These are phyloP conservation scores for Operophtera brumata DNA, from an alignment of 2,888 invertebrate species.

Conservation along the genomic window DNA sequence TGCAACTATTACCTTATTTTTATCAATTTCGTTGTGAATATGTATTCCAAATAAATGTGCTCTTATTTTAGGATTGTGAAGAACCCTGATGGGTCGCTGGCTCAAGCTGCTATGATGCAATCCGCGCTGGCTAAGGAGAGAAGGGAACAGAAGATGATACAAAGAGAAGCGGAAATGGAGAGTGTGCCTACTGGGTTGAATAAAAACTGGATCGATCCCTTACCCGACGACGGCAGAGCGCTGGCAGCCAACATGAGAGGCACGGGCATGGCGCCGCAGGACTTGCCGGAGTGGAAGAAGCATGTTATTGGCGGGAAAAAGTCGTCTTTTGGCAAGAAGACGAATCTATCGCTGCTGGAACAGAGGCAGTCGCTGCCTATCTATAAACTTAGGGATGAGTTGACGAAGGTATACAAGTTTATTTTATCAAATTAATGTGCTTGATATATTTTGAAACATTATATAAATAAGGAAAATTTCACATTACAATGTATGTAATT, in stretches of 20 bases:
- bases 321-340: slow-evolving; percentile 98
- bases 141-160: slow-evolving; percentile 97
- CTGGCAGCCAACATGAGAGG: slow-evolving; percentile 91
- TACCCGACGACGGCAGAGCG: slow-evolving; percentile 90
- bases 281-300: slow-evolving; percentile 99
- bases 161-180: slow-evolving; percentile 94
- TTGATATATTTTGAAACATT: too few species aligned
- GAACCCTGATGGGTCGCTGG: slow-evolving; percentile 99
- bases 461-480: too few species aligned
- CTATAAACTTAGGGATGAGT: slow-evolving; percentile 95
- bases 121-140: slow-evolving; percentile 98
- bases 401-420: slow-evolving; percentile 86
- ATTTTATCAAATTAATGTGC: not conserved
- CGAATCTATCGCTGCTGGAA: slow-evolving; percentile 95
- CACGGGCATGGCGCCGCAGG: slow-evolving; percentile 90
- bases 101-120: slow-evolving; percentile 99
- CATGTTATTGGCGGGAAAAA: slow-evolving; percentile 99
- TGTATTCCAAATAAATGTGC: too few species aligned
- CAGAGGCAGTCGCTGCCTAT: slow-evolving; percentile 98
- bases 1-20: too few species aligned
- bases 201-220: slow-evolving; percentile 98
- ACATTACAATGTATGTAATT: too few species aligned
- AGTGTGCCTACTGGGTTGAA: slow-evolving; percentile 87
- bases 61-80: slow-evolving; percentile 88
- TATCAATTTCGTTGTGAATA: too few species aligned